Evolutionary conservation across 2,797 vertebrate species (phyloP).

Genomic region (Sibirionetta formosa): DNA sequence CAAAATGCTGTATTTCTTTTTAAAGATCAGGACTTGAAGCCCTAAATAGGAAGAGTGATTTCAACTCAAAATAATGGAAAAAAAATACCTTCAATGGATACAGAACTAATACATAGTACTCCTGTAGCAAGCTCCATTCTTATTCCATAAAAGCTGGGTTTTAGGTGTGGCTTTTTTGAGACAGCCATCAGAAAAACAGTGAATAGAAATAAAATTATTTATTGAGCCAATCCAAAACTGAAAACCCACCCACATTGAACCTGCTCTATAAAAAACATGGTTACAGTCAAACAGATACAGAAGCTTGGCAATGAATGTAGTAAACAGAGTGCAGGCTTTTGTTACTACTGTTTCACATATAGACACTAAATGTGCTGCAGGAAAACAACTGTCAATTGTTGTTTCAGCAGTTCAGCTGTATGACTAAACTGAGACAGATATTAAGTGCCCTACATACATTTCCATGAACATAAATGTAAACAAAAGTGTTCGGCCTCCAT

Average conservation of each 20-base stretch:
- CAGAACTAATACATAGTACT: background rate
- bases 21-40: background rate
- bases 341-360: background rate
- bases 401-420: background rate
- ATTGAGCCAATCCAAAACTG: background rate
- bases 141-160: background rate
- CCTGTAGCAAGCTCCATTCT: background rate
- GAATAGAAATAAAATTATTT: background rate
- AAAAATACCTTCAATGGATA: background rate
- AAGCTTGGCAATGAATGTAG: background rate
- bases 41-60: background rate
- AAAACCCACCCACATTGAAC: background rate
- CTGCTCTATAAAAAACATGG: background rate
- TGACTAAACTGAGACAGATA: background rate
- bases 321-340: background rate
- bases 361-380: background rate
- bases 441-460: background rate
- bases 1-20: background rate
- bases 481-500: constrained; percentile 49
- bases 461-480: constrained; percentile 30
- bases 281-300: background rate
- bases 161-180: background rate
- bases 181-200: background rate
- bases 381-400: background rate
- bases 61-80: background rate